Evolutionary conservation across 2,113 vertebrate species (phyloP).

Genomic region (Herpetotheres cachinnans): DNA sequence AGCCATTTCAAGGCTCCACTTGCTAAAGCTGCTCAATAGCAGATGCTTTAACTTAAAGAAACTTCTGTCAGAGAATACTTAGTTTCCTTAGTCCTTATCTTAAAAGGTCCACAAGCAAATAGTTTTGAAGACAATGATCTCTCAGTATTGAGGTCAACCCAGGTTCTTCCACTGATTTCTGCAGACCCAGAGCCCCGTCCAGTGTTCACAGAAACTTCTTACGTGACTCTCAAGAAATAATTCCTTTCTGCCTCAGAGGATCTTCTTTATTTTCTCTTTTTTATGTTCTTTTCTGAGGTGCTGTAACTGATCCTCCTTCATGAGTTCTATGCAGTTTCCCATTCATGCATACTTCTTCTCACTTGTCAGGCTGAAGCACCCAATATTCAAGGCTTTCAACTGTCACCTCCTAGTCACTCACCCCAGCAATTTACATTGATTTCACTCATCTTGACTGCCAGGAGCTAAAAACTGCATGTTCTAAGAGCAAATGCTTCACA

Average conservation of each 20-base stretch:
- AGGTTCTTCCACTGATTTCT: background rate
- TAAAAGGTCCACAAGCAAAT: background rate
- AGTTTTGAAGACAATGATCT: background rate
- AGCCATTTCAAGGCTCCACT: background rate
- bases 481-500: background rate
- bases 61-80: background rate
- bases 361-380: background rate
- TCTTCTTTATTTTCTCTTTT: background rate
- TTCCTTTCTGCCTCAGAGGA: background rate
- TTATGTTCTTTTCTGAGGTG: background rate
- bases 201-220: background rate
- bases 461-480: slow-evolving; percentile 27
- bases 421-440: slow-evolving; percentile 19
- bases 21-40: background rate
- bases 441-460: slow-evolving; percentile 6
- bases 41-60: background rate
- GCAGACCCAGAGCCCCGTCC: background rate
- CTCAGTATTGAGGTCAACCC: background rate
- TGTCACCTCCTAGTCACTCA: slow-evolving; percentile 41
- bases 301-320: background rate
- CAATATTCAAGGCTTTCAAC: background rate
- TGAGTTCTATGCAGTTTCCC: background rate
- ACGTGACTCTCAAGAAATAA: background rate
- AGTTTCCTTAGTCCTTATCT: background rate
- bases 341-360: background rate